These are phyloP conservation scores for Drosophila bunnanda DNA, from an alignment of 2,888 invertebrate species.

Conservation along the genomic window DNA sequence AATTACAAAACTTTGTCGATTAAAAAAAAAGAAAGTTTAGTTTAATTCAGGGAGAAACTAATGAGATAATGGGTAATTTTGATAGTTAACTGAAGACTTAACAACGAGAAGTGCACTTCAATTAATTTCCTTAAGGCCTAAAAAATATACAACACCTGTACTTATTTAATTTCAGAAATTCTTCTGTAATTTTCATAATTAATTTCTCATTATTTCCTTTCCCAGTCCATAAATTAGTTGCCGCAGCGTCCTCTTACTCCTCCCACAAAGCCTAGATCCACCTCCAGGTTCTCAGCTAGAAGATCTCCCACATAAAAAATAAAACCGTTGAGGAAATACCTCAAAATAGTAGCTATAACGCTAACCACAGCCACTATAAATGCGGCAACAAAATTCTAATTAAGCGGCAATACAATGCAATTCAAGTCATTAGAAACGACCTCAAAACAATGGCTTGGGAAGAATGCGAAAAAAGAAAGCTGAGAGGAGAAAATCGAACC, in stretches of 20 bases:
- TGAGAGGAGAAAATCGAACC: conserved; percentile 25
- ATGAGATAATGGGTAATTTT: too few species aligned
- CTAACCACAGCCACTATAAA: conserved; percentile 44
- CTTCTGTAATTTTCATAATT: not conserved
- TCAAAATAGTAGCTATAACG: conserved; percentile 7
- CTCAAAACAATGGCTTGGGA: conserved; percentile 52
- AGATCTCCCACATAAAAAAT: conserved; percentile 37
- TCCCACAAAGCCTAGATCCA: conserved; percentile 1
- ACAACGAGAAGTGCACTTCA: not conserved
- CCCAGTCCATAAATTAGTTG: conserved; percentile 20
- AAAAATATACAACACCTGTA: not conserved
- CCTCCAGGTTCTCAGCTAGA: not conserved
- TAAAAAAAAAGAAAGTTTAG: conserved; percentile 6
- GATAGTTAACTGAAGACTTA: not conserved
- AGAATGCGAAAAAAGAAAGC: conserved; percentile 62
- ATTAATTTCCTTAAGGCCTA: not conserved
- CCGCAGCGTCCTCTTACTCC: not conserved
- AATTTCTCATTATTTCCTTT: conserved; percentile 1
- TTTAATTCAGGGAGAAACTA: conserved; percentile 2
- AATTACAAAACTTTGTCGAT: not conserved
- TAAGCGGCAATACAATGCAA: conserved; percentile 56
- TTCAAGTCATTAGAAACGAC: conserved; percentile 69
- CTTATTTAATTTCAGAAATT: conserved; percentile 1
- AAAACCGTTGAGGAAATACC: conserved; percentile 13
- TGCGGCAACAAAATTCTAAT: conserved; percentile 60